Conservation (phyloP, 2,888 invertebrate species). For the Nomada ruficornis region DNA sequence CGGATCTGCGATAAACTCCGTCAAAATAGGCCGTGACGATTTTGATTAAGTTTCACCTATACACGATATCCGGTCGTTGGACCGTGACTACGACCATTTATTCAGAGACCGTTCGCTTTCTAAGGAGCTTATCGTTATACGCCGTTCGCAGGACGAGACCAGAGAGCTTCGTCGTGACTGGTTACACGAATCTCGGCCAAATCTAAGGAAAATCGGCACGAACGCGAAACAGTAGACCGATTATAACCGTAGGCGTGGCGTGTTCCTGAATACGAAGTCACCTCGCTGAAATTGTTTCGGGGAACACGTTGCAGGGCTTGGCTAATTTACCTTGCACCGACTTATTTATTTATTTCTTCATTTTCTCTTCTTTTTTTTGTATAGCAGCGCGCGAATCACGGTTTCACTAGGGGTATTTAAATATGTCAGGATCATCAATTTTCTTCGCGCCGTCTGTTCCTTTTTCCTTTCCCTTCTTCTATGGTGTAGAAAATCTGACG, state of each 20-base stretch:
- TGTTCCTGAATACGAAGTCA: constrained; percentile 25
- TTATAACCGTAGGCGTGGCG: constrained; percentile 66
- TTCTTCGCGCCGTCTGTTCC: not conserved
- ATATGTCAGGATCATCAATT: constrained; percentile 6
- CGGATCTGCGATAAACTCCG: constrained; percentile 8
- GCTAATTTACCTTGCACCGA: constrained; percentile 42
- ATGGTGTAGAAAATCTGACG: not conserved
- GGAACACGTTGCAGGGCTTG: constrained; percentile 39
- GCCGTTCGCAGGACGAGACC: constrained; percentile 25
- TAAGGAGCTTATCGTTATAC: constrained; percentile 54
- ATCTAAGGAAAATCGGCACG: constrained; percentile 60
- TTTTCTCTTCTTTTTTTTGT: not conserved
- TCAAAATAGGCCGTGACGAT: constrained; percentile 51
- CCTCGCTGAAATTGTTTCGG: constrained; percentile 62
- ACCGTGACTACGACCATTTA: constrained; percentile 60
- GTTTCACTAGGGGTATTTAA: not conserved
- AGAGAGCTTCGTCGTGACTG: constrained; percentile 60
- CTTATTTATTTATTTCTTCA: too few species aligned
- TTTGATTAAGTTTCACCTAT: constrained; percentile 57
- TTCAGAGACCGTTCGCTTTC: constrained; percentile 55
- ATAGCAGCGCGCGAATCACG: not conserved
- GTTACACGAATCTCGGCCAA: constrained; percentile 35
- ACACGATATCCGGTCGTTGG: constrained; percentile 33
- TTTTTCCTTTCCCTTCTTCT: constrained; percentile 14
- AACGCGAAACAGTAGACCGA: constrained; percentile 59